Evolutionary conservation across 2,888 invertebrate genomes (phyloP).

Genomic region (Anorthoa munda): DNA sequence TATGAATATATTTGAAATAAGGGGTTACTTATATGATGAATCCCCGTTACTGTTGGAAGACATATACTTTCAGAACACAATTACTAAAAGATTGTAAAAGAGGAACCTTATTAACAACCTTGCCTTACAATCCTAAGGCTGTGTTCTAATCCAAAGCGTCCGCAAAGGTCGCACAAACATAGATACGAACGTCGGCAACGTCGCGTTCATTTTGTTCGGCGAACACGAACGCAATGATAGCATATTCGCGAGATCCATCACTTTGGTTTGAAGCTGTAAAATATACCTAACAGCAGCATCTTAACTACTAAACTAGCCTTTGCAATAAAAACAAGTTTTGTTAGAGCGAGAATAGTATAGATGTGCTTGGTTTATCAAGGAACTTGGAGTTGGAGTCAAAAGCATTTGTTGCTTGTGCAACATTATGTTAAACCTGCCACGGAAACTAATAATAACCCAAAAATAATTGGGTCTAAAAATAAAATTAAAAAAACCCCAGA

Average conservation of each 20-base stretch:
- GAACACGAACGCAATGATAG: too few species aligned
- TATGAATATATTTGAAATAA: too few species aligned
- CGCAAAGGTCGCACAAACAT: too few species aligned
- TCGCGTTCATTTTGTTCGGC: too few species aligned
- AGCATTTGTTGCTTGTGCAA: too few species aligned
- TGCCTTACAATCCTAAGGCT: not conserved
- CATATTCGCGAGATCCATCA: too few species aligned
- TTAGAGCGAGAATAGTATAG: not conserved
- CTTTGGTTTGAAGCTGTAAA: not conserved
- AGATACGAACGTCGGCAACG: too few species aligned
- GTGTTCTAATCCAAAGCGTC: too few species aligned
- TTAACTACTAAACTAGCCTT: not conserved
- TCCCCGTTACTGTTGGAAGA: not conserved
- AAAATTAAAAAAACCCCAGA: too few species aligned
- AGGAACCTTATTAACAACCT: too few species aligned
- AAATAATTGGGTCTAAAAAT: not conserved
- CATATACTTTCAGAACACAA: not conserved
- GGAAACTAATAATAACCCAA: conserved; percentile 1
- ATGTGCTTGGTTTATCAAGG: too few species aligned
- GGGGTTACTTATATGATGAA: too few species aligned
- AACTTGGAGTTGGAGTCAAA: not conserved
- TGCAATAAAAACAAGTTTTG: not conserved
- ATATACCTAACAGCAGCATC: not conserved
- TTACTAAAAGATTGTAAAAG: not conserved
- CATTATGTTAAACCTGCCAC: not conserved